Conservation (phyloP, 2,797 vertebrate species). For the Pseudochaenichthys georgianus region DNA sequence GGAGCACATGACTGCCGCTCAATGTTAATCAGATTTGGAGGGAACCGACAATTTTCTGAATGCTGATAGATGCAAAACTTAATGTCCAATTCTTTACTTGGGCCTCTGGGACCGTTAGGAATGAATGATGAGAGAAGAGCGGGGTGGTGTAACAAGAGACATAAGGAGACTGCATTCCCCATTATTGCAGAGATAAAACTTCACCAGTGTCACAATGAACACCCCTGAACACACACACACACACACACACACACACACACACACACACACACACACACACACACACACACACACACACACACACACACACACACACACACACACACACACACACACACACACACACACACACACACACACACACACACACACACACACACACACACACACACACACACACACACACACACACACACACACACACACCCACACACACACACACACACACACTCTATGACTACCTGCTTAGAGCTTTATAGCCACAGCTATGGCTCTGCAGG, state of each 20-base stretch:
- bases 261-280: too few species aligned
- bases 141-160: constrained; percentile 12
- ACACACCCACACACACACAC: not conserved
- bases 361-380: too few species aligned
- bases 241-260: too few species aligned
- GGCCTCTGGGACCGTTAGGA: not conserved
- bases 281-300: too few species aligned
- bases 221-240: constrained; percentile 1
- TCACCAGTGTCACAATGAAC: constrained; percentile 6
- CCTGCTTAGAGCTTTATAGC: constrained; percentile 30
- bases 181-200: constrained; percentile 49
- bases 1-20: constrained; percentile 47
- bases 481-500: constrained; percentile 43
- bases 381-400: too few species aligned
- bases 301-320: too few species aligned
- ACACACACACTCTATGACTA: constrained; percentile 12
- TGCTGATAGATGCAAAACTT: constrained; percentile 41
- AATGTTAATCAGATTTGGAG: constrained; percentile 57
- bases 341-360: too few species aligned
- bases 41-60: constrained; percentile 25
- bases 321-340: not conserved
- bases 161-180: not conserved
- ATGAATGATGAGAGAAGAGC: not conserved
- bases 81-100: constrained; percentile 12
- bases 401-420: too few species aligned